phyloP scores from a whole-genome alignment of 2,888 invertebrate species.

The Schrankia costaestrigalis region DNA sequence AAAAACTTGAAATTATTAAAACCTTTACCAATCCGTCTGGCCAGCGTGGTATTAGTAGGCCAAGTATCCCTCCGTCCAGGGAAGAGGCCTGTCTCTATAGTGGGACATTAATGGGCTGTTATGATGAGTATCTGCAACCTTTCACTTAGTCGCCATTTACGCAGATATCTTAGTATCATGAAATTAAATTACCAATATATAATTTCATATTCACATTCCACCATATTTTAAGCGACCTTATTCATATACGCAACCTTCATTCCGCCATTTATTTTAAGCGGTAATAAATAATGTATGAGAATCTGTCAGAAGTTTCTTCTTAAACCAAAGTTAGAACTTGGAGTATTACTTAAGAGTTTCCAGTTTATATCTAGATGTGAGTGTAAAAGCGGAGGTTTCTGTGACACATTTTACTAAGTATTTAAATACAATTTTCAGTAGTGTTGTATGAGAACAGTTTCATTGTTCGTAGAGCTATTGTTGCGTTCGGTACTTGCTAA shows the following conservation, averaged over 20 bases:
- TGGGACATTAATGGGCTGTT: too few relatives aligned
- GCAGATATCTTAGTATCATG: too few relatives aligned
- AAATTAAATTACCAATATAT: too few relatives aligned
- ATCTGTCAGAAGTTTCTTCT: conserved; percentile 50
- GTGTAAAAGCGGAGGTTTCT: conserved; percentile 51
- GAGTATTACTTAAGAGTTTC: conserved; percentile 37
- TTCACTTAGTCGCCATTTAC: too few relatives aligned
- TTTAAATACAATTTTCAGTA: conserved; percentile 75
- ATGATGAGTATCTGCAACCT: too few relatives aligned
- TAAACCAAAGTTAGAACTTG: conserved; percentile 51
- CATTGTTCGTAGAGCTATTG: conserved; percentile 67
- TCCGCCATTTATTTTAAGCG: conserved; percentile 46
- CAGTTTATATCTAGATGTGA: conserved; percentile 37
- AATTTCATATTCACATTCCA: too few relatives aligned
- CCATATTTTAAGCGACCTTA: conserved; percentile 22
- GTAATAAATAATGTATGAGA: conserved; percentile 63
- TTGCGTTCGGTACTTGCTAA: conserved; percentile 68
- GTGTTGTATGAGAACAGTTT: conserved; percentile 70
- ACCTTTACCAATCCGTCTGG: too few relatives aligned
- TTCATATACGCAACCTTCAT: conserved; percentile 37
- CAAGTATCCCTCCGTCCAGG: too few relatives aligned
- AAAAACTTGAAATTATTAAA: too few relatives aligned
- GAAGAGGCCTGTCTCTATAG: too few relatives aligned
- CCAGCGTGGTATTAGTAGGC: too few relatives aligned
- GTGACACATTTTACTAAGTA: conserved; percentile 63